Base-by-base conservation (phyloP, 1,140 invertebrate species). In the Homalodisca vitripennis region DNA sequence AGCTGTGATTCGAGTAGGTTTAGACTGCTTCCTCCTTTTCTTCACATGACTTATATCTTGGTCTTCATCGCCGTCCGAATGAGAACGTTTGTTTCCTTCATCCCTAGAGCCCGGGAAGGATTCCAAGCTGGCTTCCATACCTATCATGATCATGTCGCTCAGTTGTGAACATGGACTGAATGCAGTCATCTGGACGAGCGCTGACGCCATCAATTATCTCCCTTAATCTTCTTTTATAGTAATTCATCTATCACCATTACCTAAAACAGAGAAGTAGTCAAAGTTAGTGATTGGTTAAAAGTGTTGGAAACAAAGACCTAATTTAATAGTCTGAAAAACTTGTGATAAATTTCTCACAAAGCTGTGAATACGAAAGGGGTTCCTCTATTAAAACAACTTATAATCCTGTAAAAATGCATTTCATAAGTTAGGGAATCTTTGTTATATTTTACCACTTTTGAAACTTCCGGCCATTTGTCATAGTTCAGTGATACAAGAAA, bases 11-110 rank as follows among this genome's bases (percentile, higher is more conserved):
- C 75, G 69, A 0, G 72, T 72, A 1, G 75, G 75, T 62, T 75
- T 76, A 1, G 74, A 73, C 62, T 76, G 75, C 66, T 76, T 76
- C 27, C 74, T 68, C 32, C 75, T 71, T 53, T 76, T 76, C 51
- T 76, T 76, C 3, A 73, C 48, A 53, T 75, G 69, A 31, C 32
- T 62, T 60, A 68, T 68, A 20, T 74, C 73, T 48, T 60, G 41
- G 60, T 74, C 71, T 22, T 73, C 73, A n/a, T 63, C 60, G 14
- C 69, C 70, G 27, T 70, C 69, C 1, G 63, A 65, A 22, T 57
- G 34, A n/a, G 32, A 41, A 26, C 67, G 60, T 67, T 69, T 70
- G 24, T 71, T 26, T 62, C 68, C 67, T 27, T 31, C 62, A 20
- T 41, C 41, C 26, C 57, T 64, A 22, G 34, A n/a, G 3, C 48